Evolutionary conservation across 2,888 invertebrate species (phyloP).

Genomic region (Parnassius orleans): DNA sequence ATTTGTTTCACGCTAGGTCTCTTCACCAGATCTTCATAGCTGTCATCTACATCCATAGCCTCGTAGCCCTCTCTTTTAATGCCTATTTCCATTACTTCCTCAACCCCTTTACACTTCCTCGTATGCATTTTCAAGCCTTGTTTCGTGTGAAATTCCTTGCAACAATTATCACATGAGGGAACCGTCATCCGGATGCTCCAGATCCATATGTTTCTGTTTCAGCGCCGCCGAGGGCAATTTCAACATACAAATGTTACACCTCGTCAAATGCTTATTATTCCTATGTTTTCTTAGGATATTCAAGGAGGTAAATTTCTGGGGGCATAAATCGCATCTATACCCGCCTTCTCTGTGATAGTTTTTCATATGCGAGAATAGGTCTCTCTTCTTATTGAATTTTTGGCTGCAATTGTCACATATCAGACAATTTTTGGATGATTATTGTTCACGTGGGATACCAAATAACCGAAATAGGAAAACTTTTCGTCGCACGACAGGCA

Average conservation of each 20-base stretch:
- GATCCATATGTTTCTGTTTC: slow-evolving; percentile 65
- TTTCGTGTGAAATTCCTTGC: slow-evolving; percentile 68
- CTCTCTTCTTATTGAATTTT: slow-evolving; percentile 68
- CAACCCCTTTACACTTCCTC: slow-evolving; percentile 60
- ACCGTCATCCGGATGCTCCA: slow-evolving; percentile 69
- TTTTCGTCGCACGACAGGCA: slow-evolving; percentile 61
- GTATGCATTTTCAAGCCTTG: slow-evolving; percentile 68
- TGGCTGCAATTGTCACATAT: slow-evolving; percentile 70
- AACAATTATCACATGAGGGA: slow-evolving; percentile 63
- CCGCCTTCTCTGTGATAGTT: slow-evolving; percentile 74
- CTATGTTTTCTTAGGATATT: slow-evolving; percentile 68
- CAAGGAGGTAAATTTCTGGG: slow-evolving; percentile 58
- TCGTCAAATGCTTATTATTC: slow-evolving; percentile 62
- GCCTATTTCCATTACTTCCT: slow-evolving; percentile 48
- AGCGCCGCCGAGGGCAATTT: slow-evolving; percentile 64
- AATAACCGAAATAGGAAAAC: slow-evolving; percentile 66
- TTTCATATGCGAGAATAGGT: slow-evolving; percentile 69
- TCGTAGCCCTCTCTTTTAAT: slow-evolving; percentile 59
- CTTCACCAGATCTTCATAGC: slow-evolving; percentile 51
- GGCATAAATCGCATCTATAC: slow-evolving; percentile 64
- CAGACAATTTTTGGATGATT: slow-evolving; percentile 69
- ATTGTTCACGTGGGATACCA: slow-evolving; percentile 68
- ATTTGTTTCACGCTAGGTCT: slow-evolving; percentile 69
- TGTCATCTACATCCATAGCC: slow-evolving; percentile 58
- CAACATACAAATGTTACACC: slow-evolving; percentile 62